phyloP scores from a whole-genome alignment of 2,113 vertebrate genomes.

The Tamias sibiricus region DNA sequence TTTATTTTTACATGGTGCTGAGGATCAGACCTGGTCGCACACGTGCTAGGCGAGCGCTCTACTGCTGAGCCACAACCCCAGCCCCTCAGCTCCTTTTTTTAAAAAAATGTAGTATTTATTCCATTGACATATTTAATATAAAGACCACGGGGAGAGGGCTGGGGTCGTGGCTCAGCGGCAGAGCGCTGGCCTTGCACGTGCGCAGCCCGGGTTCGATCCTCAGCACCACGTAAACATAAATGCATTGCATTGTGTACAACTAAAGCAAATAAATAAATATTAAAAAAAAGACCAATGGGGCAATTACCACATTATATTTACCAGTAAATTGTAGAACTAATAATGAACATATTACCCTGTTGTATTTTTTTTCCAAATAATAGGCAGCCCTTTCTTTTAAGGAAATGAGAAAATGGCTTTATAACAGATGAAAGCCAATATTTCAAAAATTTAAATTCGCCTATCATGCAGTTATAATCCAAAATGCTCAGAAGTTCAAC shows the following conservation, averaged over 20 bases:
- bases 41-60: no score
- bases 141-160: no score
- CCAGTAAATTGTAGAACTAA: conserved; percentile 73
- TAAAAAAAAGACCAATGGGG: conserved; percentile 8
- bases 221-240: no score
- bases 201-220: no score
- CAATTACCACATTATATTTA: conserved; percentile 64
- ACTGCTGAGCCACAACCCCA: no score
- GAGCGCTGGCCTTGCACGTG: no score
- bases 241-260: no score
- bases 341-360: conserved; percentile 58
- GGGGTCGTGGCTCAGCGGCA: no score
- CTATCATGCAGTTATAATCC: background rate
- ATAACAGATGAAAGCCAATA: conserved; percentile 52
- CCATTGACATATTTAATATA: conserved; percentile 2
- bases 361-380: conserved; percentile 75
- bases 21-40: no score
- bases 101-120: background rate
- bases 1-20: no score
- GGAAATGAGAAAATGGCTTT: background rate
- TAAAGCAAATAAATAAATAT: no score
- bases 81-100: background rate
- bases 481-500: conserved; percentile 49
- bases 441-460: conserved; percentile 50
- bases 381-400: conserved; percentile 56